phyloP scores from a whole-genome alignment of 2,113 vertebrate genomes.

The Poicephalus gulielmi region DNA sequence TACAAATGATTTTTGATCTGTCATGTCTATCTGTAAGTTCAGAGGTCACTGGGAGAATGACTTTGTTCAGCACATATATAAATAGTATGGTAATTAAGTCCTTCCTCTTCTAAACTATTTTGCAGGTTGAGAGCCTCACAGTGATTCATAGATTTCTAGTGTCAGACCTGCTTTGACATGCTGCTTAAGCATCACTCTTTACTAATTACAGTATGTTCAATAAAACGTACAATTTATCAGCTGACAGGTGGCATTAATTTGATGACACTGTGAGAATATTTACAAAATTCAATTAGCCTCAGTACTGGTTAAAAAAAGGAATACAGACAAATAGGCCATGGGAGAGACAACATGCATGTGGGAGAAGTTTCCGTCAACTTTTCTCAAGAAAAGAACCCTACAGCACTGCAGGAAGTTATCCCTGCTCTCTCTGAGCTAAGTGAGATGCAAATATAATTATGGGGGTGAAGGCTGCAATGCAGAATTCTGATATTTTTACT shows the following conservation, averaged over 20 bases:
- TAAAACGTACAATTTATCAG: background rate
- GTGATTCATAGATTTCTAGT: background rate
- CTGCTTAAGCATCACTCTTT: background rate
- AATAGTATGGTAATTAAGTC: background rate
- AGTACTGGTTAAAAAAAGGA: background rate
- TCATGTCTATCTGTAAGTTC: background rate
- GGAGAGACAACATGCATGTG: background rate
- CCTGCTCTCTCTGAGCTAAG: background rate
- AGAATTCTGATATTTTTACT: conserved; percentile 25
- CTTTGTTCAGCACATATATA: background rate
- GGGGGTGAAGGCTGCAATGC: background rate
- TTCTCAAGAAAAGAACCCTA: background rate
- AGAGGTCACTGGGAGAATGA: background rate
- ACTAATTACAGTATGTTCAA: background rate
- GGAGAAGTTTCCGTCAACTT: background rate
- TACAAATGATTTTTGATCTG: background rate
- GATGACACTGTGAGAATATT: background rate
- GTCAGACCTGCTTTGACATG: background rate
- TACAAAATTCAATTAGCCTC: background rate
- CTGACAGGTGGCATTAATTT: background rate
- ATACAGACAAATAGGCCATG: background rate
- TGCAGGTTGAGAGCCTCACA: background rate
- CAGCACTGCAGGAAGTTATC: background rate
- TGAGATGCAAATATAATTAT: conserved; percentile 7
- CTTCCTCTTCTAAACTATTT: background rate